Evolutionary conservation across 1,140 invertebrate genomes (phyloP), one percentile per base, ranked within the genome.

Genomic region (Dysdera silvatica): DNA sequence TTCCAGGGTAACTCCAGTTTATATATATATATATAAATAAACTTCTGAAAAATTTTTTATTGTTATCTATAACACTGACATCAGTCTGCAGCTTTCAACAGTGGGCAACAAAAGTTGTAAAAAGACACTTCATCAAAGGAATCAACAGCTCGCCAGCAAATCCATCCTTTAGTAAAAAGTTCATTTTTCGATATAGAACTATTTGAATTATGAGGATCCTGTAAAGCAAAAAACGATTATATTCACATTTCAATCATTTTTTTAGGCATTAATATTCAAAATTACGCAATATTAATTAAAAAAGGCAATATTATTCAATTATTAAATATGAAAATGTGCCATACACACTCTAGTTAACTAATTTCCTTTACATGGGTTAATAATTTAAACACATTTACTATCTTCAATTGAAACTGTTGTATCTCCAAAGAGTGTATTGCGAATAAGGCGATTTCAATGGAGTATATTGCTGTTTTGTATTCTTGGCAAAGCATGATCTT

Each of bases 21-120:
- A 12, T 12, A 37, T 57, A 41, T 16, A 4, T 0, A 43, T 24
- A 10, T 32, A 32, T 47, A 6, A 10, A 31, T 16, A 37, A 51
- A 48, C 33, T 60, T 35, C 45, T 43, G 41, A 60, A 51, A 41
- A 52, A 51, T 60, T 60, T 31, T 60, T 52, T 40, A 31, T 37
- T 37, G 35, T 47, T 60, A 60, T 51, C 51, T 60, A 60, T 60
- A 45, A 60, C 49, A 60, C 6, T 43, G 23, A 29, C n/a, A 43
- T 14, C 35, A 57, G 3, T 26, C 10, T 33, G 24, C 29, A 29
- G 33, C 29, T 49, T 78, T 78, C 70, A 74, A 70, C 64, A 80
- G 86, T 28, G 95, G 95, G 78, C 95, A 80, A 78, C 95, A 98
- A 70, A 97, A 80, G 75, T 98, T 98, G 71, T 97, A 97, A 78